phyloP scores from a whole-genome alignment of 1,140 invertebrate genomes.

The Pogonomyrmex californicus region DNA sequence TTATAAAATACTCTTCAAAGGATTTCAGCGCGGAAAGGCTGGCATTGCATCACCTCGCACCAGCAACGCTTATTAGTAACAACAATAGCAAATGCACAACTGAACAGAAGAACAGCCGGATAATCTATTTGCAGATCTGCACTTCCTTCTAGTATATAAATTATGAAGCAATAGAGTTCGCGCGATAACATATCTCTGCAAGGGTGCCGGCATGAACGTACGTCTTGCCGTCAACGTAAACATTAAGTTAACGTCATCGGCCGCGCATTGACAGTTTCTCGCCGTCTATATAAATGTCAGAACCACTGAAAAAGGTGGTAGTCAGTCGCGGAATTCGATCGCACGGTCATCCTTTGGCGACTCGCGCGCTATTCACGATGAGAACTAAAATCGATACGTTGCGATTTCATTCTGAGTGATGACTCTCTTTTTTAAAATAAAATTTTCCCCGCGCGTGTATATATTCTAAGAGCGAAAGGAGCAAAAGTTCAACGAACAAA shows the following conservation, averaged over 20 bases:
- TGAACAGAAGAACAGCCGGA: neutral
- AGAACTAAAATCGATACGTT: neutral
- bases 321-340: slow-evolving; percentile 63
- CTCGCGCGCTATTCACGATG: neutral
- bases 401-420: neutral
- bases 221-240: slow-evolving; percentile 19
- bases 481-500: neutral
- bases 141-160: neutral
- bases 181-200: slow-evolving; percentile 48
- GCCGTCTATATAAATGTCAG: slow-evolving; percentile 49
- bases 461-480: neutral
- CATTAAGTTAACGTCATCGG: slow-evolving; percentile 41
- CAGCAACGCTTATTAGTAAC: slow-evolving; percentile 21
- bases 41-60: neutral
- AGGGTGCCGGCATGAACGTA: slow-evolving; percentile 13
- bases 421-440: neutral
- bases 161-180: neutral
- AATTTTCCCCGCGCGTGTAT: neutral
- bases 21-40: neutral
- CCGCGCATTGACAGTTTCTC: slow-evolving; percentile 46
- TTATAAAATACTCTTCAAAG: neutral
- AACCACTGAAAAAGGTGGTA: slow-evolving; percentile 63
- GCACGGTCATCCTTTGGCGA: neutral
- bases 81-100: slow-evolving; percentile 43
- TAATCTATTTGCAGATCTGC: slow-evolving; percentile 17